These are phyloP conservation scores for Dermatemys mawii DNA, from an alignment of 2,113 vertebrate genomes.

Conservation along the genomic window DNA sequence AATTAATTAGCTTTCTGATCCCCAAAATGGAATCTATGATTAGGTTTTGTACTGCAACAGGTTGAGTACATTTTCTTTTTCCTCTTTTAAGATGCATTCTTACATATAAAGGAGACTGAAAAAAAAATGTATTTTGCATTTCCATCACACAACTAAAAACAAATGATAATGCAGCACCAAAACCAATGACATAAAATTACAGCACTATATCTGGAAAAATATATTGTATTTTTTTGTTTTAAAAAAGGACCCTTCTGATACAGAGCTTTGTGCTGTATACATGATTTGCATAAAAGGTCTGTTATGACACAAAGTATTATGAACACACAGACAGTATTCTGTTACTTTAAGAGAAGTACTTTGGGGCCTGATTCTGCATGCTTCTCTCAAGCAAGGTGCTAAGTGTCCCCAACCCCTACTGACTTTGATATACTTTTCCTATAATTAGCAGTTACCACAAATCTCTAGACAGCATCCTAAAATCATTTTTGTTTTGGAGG, in stretches of 20 bases:
- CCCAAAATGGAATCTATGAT: not conserved
- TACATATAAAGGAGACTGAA: too few relatives aligned
- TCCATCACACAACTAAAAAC: not conserved
- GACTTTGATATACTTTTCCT: not conserved
- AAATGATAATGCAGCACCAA: not conserved
- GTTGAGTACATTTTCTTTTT: not conserved
- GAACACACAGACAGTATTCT: not conserved
- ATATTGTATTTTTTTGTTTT: constrained; percentile 49
- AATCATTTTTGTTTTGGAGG: not conserved
- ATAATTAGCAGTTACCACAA: not conserved
- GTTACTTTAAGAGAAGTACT: not conserved
- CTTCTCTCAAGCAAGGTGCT: not conserved
- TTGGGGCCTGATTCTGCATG: not conserved
- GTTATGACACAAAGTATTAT: not conserved
- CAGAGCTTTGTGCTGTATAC: not conserved
- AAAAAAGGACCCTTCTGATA: not conserved
- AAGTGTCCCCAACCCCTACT: not conserved
- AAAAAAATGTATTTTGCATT: too few relatives aligned
- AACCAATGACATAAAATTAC: not conserved
- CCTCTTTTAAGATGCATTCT: not conserved
- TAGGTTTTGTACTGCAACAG: not conserved
- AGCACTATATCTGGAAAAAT: constrained; percentile 48
- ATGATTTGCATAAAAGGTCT: not conserved
- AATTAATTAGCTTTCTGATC: not conserved
- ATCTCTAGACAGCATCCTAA: not conserved